Evolutionary conservation across 2,797 vertebrate genomes (phyloP), one percentile per base, ranked within the genome.

Genomic region (Chromobotia macracanthus): DNA sequence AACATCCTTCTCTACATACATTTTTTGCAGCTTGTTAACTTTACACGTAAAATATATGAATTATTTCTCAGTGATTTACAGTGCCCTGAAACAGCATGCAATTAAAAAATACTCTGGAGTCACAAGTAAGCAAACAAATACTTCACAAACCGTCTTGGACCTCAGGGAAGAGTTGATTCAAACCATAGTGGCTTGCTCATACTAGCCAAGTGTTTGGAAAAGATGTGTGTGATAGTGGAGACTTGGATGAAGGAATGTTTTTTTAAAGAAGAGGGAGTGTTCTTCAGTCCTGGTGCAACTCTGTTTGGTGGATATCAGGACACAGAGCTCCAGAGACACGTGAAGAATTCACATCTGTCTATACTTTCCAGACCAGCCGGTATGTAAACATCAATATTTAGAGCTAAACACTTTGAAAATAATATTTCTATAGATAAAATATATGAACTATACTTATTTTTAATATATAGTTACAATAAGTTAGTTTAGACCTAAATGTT

Each of bases 221-320:
- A 50, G 68, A 65, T 73, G 44, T 81, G 68, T 79, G 72, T 79
- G 19, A 53, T 35, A 46, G 15, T 35, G 41, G 25, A 13, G 41
- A 61, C 23, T 19, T 51, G 64, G 61, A 71, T 21, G 67, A 25
- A 64, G 35, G 25, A 50, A 74, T 56, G 66, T 72, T 75, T 58
- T 35, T 31, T 64, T 38, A 55, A 35, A 75, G 60, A 74, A 75
- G 77, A 79, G 81, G 68, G 81, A 72, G 83, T 76, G 63, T 81
- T 55, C 28, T 85, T 50, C 28, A 53, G 58, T 75, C 23, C 55
- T 81, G 63, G 58, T 73, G 48, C 23, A 25, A 41, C 56, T 25
- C 48, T 76, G 76, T 71, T 21, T 69, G 58, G 50, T 65, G 69
- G 46, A 68, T 31, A 61, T 69, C 18, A 19, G 51, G 61, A 11